Conservation (phyloP, 2,888 invertebrate species). For the Allophyes oxyacanthae region DNA sequence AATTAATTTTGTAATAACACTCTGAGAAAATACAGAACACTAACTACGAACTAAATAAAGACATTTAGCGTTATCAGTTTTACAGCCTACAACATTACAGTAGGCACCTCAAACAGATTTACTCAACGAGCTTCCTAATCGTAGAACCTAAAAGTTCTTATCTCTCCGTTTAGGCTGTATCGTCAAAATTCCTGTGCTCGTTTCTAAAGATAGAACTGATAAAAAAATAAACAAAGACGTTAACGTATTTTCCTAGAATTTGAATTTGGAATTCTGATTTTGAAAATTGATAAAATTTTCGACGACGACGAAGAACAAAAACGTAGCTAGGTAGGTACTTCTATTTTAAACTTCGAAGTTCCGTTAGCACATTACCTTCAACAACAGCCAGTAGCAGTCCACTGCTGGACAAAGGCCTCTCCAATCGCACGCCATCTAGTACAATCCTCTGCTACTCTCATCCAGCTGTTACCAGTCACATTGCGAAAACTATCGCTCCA, state of each 20-base stretch:
- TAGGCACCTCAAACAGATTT: constrained; percentile 28
- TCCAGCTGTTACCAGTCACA: too few relatives aligned
- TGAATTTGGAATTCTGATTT: constrained; percentile 3
- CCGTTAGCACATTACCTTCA: too few relatives aligned
- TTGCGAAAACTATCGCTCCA: too few relatives aligned
- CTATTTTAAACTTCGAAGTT: too few relatives aligned
- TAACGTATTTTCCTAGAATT: constrained; percentile 14
- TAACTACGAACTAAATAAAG: constrained; percentile 17
- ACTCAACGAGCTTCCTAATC: constrained; percentile 21
- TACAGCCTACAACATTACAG: constrained; percentile 8
- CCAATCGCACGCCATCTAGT: too few relatives aligned
- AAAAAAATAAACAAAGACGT: constrained; percentile 35
- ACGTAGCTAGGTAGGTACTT: too few relatives aligned
- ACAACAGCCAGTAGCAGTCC: too few relatives aligned
- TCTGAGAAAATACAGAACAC: background rate
- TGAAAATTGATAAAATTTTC: background rate
- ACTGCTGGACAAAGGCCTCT: too few relatives aligned
- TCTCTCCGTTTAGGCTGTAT: constrained; percentile 41
- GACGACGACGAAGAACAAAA: background rate
- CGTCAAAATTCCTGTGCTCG: constrained; percentile 21
- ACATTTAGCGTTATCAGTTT: constrained; percentile 28
- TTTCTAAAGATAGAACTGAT: constrained; percentile 24
- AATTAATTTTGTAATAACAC: too few relatives aligned
- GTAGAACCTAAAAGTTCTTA: constrained; percentile 21
- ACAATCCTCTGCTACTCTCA: too few relatives aligned